These are phyloP conservation scores for Ondatra zibethicus DNA, from an alignment of 2,113 vertebrate species.

Conservation along the genomic window DNA sequence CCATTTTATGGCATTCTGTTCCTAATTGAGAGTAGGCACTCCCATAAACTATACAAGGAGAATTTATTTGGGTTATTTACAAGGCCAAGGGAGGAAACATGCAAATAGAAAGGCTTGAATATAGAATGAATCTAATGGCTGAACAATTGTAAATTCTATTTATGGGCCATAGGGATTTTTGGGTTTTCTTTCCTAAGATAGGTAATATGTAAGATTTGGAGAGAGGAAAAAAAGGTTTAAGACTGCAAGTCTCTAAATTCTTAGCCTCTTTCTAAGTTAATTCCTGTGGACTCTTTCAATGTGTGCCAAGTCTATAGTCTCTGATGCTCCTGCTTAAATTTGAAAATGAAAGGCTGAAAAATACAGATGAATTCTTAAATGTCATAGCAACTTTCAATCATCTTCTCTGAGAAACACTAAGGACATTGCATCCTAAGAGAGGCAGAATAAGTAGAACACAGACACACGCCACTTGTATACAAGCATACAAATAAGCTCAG, in stretches of 20 bases:
- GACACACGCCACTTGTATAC: neutral
- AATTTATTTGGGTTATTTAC: slow-evolving; percentile 75
- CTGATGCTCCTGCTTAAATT: neutral
- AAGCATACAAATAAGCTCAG: neutral
- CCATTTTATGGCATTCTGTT: slow-evolving; percentile 59
- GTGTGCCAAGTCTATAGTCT: neutral
- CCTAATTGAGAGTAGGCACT: slow-evolving; percentile 72
- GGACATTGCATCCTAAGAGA: neutral
- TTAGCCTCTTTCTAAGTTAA: slow-evolving; percentile 51
- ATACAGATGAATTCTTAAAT: neutral
- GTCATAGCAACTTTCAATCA: neutral
- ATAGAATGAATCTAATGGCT: slow-evolving; percentile 43
- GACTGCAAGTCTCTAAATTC: slow-evolving; percentile 31
- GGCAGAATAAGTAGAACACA: neutral
- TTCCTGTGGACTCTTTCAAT: neutral
- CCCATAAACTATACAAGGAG: slow-evolving; percentile 70
- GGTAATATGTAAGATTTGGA: slow-evolving; percentile 27
- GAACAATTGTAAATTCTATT: slow-evolving; percentile 68
- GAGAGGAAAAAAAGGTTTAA: neutral
- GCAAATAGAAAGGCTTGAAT: slow-evolving; percentile 53
- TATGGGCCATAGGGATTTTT: slow-evolving; percentile 48
- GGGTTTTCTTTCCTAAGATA: neutral
- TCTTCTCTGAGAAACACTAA: neutral
- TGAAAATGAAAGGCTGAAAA: slow-evolving; percentile 41
- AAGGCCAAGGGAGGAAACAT: slow-evolving; percentile 66